phyloP scores from a whole-genome alignment of 1,140 invertebrate species.

The Spodoptera litura region DNA sequence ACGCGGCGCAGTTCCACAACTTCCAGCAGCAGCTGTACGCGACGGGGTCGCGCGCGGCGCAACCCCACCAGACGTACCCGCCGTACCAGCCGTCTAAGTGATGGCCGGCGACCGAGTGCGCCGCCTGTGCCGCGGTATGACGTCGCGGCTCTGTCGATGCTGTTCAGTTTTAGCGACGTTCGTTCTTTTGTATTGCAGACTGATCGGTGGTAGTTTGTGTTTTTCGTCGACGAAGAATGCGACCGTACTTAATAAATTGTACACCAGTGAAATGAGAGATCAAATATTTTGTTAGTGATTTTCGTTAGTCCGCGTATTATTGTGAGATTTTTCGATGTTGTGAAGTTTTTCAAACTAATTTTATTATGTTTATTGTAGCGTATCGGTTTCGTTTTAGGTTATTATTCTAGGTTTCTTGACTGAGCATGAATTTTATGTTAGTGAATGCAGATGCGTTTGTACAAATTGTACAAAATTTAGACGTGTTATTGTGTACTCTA shows the following conservation, averaged over 20 bases:
- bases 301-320: slow-evolving; percentile 67
- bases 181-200: slow-evolving; percentile 51
- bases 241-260: slow-evolving; percentile 66
- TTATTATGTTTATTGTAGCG: slow-evolving; percentile 58
- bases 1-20: slow-evolving; percentile 97
- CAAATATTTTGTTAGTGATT: slow-evolving; percentile 75
- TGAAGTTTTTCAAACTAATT: slow-evolving; percentile 62
- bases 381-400: slow-evolving; percentile 60
- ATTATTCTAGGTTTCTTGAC: slow-evolving; percentile 70
- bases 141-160: not conserved
- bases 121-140: slow-evolving; percentile 13
- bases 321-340: slow-evolving; percentile 69
- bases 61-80: slow-evolving; percentile 79
- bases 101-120: slow-evolving; percentile 58
- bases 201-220: slow-evolving; percentile 49
- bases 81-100: slow-evolving; percentile 82
- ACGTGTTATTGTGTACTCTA: slow-evolving; percentile 80
- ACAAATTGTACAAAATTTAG: slow-evolving; percentile 83
- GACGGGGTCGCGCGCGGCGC: slow-evolving; percentile 90
- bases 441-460: slow-evolving; percentile 74
- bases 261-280: slow-evolving; percentile 68
- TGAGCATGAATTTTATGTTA: slow-evolving; percentile 73
- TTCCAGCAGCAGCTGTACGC: slow-evolving; percentile 98
- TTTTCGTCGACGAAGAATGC: slow-evolving; percentile 37
- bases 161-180: slow-evolving; percentile 36